phyloP scores from a whole-genome alignment of 2,113 vertebrate genomes.

The Psilopsiagon aymara region DNA sequence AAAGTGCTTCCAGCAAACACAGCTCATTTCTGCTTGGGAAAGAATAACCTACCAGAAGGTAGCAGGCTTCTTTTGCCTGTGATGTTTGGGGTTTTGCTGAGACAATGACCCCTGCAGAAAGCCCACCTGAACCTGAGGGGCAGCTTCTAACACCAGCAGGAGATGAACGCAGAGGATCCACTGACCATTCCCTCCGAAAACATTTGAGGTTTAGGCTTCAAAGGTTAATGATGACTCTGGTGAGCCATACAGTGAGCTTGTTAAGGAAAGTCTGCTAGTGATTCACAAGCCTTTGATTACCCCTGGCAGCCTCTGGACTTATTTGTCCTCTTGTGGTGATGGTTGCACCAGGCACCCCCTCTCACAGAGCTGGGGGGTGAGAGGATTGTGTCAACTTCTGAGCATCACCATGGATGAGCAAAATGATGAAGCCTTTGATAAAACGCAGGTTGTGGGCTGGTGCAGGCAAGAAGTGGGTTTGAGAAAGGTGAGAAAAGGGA shows the following conservation, averaged over 20 bases:
- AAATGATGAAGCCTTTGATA: not conserved
- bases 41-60: not conserved
- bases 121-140: not conserved
- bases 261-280: not conserved
- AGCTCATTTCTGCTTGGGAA: not conserved
- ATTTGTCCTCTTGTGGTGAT: not conserved
- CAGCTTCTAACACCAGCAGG: not conserved
- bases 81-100: not conserved
- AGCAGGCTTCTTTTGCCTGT: not conserved
- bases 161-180: not conserved
- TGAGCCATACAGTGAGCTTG: not conserved
- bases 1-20: not conserved
- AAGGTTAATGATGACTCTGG: not conserved
- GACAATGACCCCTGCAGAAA: not conserved
- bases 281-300: not conserved
- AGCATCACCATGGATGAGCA: not conserved
- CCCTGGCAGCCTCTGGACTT: not conserved
- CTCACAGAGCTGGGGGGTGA: not conserved
- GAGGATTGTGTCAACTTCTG: not conserved
- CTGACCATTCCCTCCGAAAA: not conserved
- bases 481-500: not conserved
- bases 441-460: not conserved
- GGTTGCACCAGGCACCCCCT: fast-evolving
- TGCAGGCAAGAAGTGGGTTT: not conserved
- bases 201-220: not conserved